Conservation (phyloP, 1,140 invertebrate species). For the Teleopsis dalmanni region DNA sequence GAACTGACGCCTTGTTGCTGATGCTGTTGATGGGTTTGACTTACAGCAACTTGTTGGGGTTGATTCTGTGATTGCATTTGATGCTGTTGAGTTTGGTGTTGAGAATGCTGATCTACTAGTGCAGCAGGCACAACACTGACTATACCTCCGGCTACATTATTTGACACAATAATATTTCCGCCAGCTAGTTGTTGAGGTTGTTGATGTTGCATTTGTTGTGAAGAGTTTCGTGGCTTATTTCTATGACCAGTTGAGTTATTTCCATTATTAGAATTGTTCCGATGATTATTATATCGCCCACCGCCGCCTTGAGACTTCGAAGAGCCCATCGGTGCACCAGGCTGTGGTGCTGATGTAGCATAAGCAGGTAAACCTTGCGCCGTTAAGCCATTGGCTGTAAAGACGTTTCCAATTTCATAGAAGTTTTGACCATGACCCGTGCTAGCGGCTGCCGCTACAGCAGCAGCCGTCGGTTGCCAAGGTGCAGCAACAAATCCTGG, state of each 20-base stretch:
- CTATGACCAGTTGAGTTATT: conserved; percentile 19
- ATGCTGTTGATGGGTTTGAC: conserved; percentile 16
- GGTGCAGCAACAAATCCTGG: conserved; percentile 26
- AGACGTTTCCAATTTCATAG: conserved; percentile 64
- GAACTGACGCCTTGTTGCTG: conserved; percentile 12
- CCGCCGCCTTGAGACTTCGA: conserved; percentile 25
- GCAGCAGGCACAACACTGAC: conserved; percentile 28
- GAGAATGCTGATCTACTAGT: conserved; percentile 23
- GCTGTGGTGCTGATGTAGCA: conserved; percentile 35
- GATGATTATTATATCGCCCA: conserved; percentile 31
- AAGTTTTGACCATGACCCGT: conserved; percentile 50
- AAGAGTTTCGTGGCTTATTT: conserved; percentile 23
- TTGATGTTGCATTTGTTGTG: conserved; percentile 15
- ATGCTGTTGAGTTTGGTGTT: conserved; percentile 14
- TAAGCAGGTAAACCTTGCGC: conserved; percentile 56
- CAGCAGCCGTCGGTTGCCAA: conserved; percentile 28
- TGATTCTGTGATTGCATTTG: conserved; percentile 17
- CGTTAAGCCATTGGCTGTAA: conserved; percentile 66
- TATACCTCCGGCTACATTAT: conserved; percentile 27
- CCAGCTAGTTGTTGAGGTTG: conserved; percentile 24
- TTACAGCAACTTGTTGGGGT: conserved; percentile 11
- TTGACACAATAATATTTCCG: conserved; percentile 28
- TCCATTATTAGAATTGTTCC: conserved; percentile 13
- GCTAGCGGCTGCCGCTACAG: conserved; percentile 52
- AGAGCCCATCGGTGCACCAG: conserved; percentile 24